Percentiles rank a stretch among this genome's conserved stretches.
These are phyloP conservation scores for Aleiodes alternator DNA, from an alignment of 2,888 invertebrate genomes.

Conservation along the genomic window DNA sequence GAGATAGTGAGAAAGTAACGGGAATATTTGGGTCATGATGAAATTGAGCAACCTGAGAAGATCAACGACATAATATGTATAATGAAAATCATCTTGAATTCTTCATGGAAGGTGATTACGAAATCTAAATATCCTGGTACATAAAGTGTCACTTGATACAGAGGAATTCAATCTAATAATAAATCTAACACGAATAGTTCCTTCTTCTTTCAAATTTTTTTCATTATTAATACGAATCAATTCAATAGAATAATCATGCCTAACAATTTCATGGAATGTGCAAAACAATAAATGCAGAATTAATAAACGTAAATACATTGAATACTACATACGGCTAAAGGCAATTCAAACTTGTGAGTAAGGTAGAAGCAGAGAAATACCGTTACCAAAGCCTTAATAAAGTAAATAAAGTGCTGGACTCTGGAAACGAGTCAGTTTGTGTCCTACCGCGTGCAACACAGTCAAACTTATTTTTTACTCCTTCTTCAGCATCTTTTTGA, in stretches of 20 bases:
- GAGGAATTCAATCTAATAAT: background rate
- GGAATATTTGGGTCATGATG: slow-evolving; percentile 41
- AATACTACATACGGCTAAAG: slow-evolving; percentile 2
- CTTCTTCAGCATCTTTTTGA: slow-evolving; percentile 12
- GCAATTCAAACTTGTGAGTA: no score
- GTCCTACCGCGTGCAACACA: slow-evolving; percentile 58
- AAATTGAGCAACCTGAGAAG: slow-evolving; percentile 40
- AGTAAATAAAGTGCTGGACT: slow-evolving; percentile 72
- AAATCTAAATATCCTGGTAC: slow-evolving; percentile 4
- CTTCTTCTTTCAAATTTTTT: slow-evolving; percentile 1
- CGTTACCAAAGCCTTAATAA: slow-evolving; percentile 73
- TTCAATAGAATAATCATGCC: slow-evolving; percentile 35
- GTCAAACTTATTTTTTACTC: slow-evolving; percentile 49
- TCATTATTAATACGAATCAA: slow-evolving; percentile 34
- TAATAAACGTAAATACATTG: slow-evolving; percentile 7
- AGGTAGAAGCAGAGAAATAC: slow-evolving; percentile 64
- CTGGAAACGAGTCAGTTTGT: slow-evolving; percentile 60
- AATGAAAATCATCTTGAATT: slow-evolving; percentile 18
- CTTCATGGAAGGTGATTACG: slow-evolving; percentile 4
- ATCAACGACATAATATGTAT: slow-evolving; percentile 30
- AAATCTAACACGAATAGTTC: background rate
- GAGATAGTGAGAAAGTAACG: slow-evolving; percentile 41
- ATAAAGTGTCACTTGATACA: slow-evolving; percentile 19
- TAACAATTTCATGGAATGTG: no score
- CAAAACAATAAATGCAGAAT: slow-evolving; percentile 29